Conservation (phyloP, 2,888 invertebrate genomes). For the Pherbina coryleti region DNA sequence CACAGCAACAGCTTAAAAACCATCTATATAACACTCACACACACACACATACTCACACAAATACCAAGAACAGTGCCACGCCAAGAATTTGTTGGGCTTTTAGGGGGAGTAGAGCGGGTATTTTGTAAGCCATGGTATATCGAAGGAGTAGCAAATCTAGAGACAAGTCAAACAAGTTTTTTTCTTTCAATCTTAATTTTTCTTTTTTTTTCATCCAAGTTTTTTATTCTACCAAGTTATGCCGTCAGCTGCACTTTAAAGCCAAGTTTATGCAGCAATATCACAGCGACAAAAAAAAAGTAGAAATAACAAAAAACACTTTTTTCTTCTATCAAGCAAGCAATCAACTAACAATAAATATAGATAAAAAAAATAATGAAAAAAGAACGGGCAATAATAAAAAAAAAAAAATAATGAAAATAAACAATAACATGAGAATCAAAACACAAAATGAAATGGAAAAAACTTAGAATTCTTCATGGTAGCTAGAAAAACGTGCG, state of each 20-base stretch:
- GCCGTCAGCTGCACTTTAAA: conserved; percentile 21
- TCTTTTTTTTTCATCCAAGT: neutral
- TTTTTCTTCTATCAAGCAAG: neutral
- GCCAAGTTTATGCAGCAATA: neutral
- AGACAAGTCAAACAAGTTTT: conserved; percentile 35
- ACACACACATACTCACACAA: neutral
- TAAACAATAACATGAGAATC: neutral
- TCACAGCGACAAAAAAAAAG: neutral
- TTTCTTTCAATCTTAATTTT: neutral
- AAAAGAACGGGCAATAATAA: neutral
- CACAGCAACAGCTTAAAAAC: neutral
- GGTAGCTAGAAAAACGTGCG: conserved; percentile 8
- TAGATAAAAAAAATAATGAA: neutral
- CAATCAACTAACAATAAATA: neutral
- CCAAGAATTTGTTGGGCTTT: neutral
- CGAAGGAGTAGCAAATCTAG: neutral
- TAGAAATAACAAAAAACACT: neutral
- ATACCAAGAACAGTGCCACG: too few species aligned
- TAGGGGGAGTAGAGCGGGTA: neutral
- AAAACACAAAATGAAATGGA: neutral
- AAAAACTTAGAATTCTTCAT: conserved; percentile 4
- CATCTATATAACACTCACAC: neutral
- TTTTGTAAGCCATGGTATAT: neutral
- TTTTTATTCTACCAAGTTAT: neutral
- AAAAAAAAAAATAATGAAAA: too few species aligned